phyloP scores from a whole-genome alignment of 2,888 invertebrate species.

The Pandemis heparana region DNA sequence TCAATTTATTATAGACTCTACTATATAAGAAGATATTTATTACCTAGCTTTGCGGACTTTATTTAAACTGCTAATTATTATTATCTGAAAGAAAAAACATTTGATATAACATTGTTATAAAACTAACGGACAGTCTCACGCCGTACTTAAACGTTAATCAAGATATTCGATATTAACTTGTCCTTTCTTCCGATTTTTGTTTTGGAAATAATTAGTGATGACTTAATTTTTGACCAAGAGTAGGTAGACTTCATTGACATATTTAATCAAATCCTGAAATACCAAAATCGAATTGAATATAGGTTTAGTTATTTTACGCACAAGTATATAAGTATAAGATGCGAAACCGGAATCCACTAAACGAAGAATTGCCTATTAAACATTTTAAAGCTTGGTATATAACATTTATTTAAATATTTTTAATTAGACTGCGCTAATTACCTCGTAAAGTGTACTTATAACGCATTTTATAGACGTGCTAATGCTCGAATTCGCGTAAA shows the following conservation, averaged over 20 bases:
- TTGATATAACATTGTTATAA: not conserved
- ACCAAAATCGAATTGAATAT: not conserved
- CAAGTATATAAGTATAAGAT: not conserved
- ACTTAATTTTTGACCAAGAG: no score
- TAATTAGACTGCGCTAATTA: constrained; percentile 58
- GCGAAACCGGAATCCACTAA: constrained; percentile 1
- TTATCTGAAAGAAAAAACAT: not conserved
- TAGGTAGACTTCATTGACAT: no score
- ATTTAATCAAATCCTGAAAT: not conserved
- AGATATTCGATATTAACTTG: no score
- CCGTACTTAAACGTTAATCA: no score
- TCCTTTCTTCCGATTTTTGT: no score
- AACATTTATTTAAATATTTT: constrained; percentile 48
- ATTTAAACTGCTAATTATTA: not conserved
- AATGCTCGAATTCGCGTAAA: constrained; percentile 44
- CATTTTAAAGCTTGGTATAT: not conserved
- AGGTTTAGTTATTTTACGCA: constrained; percentile 1
- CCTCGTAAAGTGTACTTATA: constrained; percentile 59
- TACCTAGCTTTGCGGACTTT: not conserved
- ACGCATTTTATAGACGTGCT: constrained; percentile 55
- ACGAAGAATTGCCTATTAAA: constrained; percentile 13
- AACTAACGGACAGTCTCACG: no score
- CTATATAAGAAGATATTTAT: not conserved
- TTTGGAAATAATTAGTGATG: no score
- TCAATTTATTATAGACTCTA: not conserved